phyloP scores from a whole-genome alignment of 2,113 vertebrate species.

The Blennius ocellaris region DNA sequence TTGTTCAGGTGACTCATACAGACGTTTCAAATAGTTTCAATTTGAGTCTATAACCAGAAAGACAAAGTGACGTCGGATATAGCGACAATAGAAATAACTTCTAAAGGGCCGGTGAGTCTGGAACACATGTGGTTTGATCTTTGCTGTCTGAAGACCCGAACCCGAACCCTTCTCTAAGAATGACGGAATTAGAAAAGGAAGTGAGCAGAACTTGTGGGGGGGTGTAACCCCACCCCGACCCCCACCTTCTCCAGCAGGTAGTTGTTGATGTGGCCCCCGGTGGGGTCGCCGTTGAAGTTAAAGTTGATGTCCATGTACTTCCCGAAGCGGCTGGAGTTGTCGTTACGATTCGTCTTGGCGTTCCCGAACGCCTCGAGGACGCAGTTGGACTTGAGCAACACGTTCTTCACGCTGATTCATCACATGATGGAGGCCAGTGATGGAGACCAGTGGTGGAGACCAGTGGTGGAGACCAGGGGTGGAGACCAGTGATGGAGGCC shows the following conservation, averaged over 20 bases:
- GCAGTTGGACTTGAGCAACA: slow-evolving; percentile 94
- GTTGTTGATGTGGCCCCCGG: slow-evolving; percentile 94
- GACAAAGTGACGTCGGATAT: too few relatives aligned
- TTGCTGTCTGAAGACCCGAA: too few relatives aligned
- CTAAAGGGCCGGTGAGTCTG: too few relatives aligned
- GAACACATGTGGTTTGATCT: too few relatives aligned
- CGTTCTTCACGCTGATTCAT: slow-evolving; percentile 89
- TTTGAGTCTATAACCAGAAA: too few relatives aligned
- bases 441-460: too few relatives aligned
- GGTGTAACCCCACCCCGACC: not conserved
- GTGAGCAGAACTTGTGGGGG: slow-evolving; percentile 35
- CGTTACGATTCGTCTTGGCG: slow-evolving; percentile 94
- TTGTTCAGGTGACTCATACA: too few relatives aligned
- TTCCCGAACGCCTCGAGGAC: slow-evolving; percentile 96
- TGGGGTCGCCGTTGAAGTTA: slow-evolving; percentile 94
- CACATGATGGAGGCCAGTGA: not conserved
- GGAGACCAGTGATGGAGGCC: too few relatives aligned
- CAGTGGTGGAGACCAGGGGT: too few relatives aligned
- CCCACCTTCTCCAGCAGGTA: slow-evolving; percentile 96
- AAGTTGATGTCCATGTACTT: slow-evolving; percentile 99
- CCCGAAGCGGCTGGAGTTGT: slow-evolving; percentile 97
- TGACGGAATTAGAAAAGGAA: slow-evolving; percentile 29
- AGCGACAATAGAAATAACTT: too few relatives aligned
- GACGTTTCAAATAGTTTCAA: too few relatives aligned
- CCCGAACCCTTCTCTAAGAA: too few relatives aligned